A percentile compares a stretch with the other conserved stretches of the same genome.
These are phyloP conservation scores for Sthenelais limicola DNA, from an alignment of 2,888 invertebrate genomes.

Conservation along the genomic window DNA sequence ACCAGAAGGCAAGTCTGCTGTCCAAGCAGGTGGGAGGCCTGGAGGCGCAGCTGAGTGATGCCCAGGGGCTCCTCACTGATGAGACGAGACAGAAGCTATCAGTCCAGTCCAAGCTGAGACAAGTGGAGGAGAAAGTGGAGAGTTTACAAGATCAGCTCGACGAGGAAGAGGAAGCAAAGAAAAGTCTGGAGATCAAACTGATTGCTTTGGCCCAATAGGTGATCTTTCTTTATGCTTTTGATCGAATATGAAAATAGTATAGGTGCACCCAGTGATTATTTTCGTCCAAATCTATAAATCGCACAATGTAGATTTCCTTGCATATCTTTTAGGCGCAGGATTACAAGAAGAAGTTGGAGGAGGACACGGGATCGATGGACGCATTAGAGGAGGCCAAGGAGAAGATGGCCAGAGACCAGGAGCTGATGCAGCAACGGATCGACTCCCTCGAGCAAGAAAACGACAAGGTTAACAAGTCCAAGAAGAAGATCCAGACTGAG, in stretches of 20 bases:
- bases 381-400: constrained; percentile 94
- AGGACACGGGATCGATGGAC: constrained; percentile 85
- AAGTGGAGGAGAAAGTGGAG: constrained; percentile 92
- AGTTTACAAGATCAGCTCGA: constrained; percentile 92
- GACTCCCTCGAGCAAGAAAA: constrained; percentile 86
- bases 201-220: constrained; percentile 64
- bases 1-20: constrained; percentile 90
- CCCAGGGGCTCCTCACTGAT: constrained; percentile 89
- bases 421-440: constrained; percentile 85
- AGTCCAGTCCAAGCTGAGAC: constrained; percentile 81
- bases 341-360: constrained; percentile 93
- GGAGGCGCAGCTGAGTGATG: constrained; percentile 90
- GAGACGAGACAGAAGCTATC: constrained; percentile 96
- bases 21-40: constrained; percentile 87
- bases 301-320: too few relatives aligned
- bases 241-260: too few relatives aligned
- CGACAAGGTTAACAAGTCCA: constrained; percentile 95
- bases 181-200: constrained; percentile 84
- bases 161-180: constrained; percentile 93
- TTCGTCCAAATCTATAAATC: too few relatives aligned
- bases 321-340: constrained; percentile 70
- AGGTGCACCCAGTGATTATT: too few relatives aligned
- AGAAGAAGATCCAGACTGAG: constrained; percentile 98
- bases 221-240: too few relatives aligned
- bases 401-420: constrained; percentile 78